phyloP scores from a whole-genome alignment of 2,888 invertebrate species.

The Petrophora chlorosata region DNA sequence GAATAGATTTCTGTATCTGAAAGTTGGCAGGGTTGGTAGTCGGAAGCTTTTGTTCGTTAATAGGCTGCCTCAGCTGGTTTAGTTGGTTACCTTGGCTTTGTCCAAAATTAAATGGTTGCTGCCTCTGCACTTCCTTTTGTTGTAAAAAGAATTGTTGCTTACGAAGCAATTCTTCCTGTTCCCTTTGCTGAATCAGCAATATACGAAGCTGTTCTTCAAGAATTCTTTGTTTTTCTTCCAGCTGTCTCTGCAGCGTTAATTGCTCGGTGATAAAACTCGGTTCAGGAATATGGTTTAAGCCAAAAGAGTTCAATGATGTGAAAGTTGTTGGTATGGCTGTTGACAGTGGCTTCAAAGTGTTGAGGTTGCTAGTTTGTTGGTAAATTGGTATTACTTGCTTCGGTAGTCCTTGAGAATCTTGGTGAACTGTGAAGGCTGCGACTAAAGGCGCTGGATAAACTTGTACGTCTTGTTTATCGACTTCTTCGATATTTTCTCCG shows the following conservation, averaged over 20 bases:
- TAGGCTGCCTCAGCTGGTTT: too few species aligned
- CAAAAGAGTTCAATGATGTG: constrained; percentile 42
- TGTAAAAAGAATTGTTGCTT: constrained; percentile 85
- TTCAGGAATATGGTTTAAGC: constrained; percentile 38
- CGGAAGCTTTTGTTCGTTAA: constrained; percentile 47
- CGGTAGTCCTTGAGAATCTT: constrained; percentile 90
- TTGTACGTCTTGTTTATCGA: constrained; percentile 88
- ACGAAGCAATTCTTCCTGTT: constrained; percentile 87
- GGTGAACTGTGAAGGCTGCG: constrained; percentile 93
- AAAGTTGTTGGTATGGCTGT: constrained; percentile 45
- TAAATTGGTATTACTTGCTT: constrained; percentile 90
- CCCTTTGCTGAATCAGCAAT: constrained; percentile 86
- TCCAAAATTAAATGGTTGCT: constrained; percentile 22
- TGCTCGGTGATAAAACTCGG: constrained; percentile 67
- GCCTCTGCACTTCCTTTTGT: constrained; percentile 68
- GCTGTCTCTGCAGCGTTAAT: constrained; percentile 67
- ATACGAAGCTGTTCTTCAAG: constrained; percentile 88
- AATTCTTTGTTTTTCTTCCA: constrained; percentile 87
- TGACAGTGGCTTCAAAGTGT: constrained; percentile 45
- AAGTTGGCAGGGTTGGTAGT: constrained; percentile 61
- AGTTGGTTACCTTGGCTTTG: constrained; percentile 48
- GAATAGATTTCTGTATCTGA: constrained; percentile 60
- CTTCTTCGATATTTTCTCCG: constrained; percentile 87
- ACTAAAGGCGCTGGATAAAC: constrained; percentile 92
- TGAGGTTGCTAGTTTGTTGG: constrained; percentile 68